Evolutionary conservation across 2,888 invertebrate genomes (phyloP).

Genomic region (Salpingus planirostris): DNA sequence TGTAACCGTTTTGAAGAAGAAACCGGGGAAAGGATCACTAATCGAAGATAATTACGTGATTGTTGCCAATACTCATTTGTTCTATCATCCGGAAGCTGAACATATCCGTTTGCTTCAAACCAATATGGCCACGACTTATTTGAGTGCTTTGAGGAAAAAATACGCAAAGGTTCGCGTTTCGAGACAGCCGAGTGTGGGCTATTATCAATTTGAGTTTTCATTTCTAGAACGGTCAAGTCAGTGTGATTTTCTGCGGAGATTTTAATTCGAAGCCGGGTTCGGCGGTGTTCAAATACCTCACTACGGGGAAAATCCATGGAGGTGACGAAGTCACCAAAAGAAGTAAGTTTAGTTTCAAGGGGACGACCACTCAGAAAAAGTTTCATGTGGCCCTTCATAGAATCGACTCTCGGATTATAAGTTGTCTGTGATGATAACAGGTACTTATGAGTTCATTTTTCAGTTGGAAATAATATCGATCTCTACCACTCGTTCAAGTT

Average conservation of each 20-base stretch:
- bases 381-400: too few species aligned
- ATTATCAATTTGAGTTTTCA: conserved; percentile 2
- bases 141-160: conserved; percentile 39
- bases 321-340: conserved; percentile 68
- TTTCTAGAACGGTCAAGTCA: conserved; percentile 41
- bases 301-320: conserved; percentile 54
- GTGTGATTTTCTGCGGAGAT: conserved; percentile 80
- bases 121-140: conserved; percentile 56
- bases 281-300: conserved; percentile 72
- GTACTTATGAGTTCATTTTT: conserved; percentile 5
- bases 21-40: conserved; percentile 49
- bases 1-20: conserved; percentile 46
- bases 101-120: conserved; percentile 81
- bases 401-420: too few species aligned
- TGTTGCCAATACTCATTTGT: conserved; percentile 75
- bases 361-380: too few species aligned
- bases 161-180: conserved; percentile 6
- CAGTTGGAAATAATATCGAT: conserved; percentile 52
- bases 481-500: conserved; percentile 44
- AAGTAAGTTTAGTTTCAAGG: conserved; percentile 48
- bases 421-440: conserved; percentile 4
- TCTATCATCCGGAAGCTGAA: conserved; percentile 80
- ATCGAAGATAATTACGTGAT: conserved; percentile 44
- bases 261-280: conserved; percentile 83
- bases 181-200: too few species aligned